Percentiles rank a stretch among this genome's conserved stretches.
Evolutionary conservation across 2,888 invertebrate genomes (phyloP).

Genomic region (Rhorus exstirpatorius): DNA sequence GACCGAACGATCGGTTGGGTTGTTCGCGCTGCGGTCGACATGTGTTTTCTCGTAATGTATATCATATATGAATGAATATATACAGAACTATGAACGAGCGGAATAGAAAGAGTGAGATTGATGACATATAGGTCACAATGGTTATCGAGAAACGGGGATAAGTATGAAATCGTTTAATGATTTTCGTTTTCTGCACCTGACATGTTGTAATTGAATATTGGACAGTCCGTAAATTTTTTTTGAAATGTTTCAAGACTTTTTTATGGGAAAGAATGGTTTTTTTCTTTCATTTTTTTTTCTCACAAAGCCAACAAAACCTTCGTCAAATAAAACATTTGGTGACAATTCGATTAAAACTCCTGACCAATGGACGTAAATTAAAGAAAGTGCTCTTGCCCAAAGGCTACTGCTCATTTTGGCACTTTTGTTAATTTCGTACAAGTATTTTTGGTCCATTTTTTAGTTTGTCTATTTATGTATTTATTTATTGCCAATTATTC

Average conservation of each 20-base stretch:
- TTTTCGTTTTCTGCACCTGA: slow-evolving; percentile 2
- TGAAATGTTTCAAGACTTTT: neutral
- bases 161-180: slow-evolving; percentile 10
- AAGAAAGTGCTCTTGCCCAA: too few relatives aligned
- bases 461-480: too few relatives aligned
- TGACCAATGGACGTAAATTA: too few relatives aligned
- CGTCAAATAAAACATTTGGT: too few relatives aligned
- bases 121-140: slow-evolving; percentile 6
- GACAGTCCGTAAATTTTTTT: neutral
- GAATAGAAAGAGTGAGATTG: slow-evolving; percentile 18
- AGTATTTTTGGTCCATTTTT: too few relatives aligned
- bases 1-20: slow-evolving; percentile 30
- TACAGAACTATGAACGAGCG: slow-evolving; percentile 3
- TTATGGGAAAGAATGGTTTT: neutral
- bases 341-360: too few relatives aligned
- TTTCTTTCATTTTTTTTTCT: too few relatives aligned
- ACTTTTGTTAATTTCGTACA: too few relatives aligned
- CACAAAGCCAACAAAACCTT: too few relatives aligned
- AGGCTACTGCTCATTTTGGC: too few relatives aligned
- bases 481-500: too few relatives aligned
- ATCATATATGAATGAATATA: slow-evolving; percentile 14
- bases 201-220: slow-evolving; percentile 10
- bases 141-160: slow-evolving; percentile 18
- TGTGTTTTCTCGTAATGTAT: slow-evolving; percentile 30
- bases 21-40: slow-evolving; percentile 36